phyloP scores from a whole-genome alignment of 2,888 invertebrate species.

The Agrochola lychnidis region DNA sequence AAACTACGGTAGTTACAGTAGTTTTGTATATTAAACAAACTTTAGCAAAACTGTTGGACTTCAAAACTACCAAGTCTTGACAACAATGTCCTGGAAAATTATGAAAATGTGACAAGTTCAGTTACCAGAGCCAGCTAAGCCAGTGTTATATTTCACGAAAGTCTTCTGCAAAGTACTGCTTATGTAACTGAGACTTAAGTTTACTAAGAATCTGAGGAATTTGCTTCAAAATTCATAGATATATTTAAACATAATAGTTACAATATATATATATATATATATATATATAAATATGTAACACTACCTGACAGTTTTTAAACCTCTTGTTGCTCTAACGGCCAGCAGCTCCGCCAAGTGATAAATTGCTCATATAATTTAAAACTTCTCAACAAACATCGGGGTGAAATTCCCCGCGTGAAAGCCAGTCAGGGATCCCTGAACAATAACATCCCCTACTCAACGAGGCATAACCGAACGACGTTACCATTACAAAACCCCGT shows the following conservation, averaged over 20 bases:
- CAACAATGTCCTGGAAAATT: constrained; percentile 38
- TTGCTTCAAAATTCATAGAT: not conserved
- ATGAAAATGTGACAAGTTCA: constrained; percentile 27
- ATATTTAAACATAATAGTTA: not conserved
- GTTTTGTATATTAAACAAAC: constrained; percentile 19
- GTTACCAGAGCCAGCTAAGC: constrained; percentile 13
- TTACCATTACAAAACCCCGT: constrained; percentile 83
- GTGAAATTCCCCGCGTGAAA: constrained; percentile 68
- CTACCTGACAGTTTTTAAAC: constrained; percentile 32
- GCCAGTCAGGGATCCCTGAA: constrained; percentile 69
- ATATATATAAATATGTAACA: constrained; percentile 17
- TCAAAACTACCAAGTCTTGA: constrained; percentile 34
- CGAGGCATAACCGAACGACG: constrained; percentile 87
- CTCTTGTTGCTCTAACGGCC: constrained; percentile 46
- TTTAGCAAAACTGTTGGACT: constrained; percentile 28
- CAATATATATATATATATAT: not conserved
- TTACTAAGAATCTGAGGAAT: not conserved
- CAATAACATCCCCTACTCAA: constrained; percentile 81
- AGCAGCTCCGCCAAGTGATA: constrained; percentile 57
- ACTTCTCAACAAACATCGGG: constrained; percentile 67
- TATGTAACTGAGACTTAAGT: not conserved
- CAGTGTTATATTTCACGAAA: constrained; percentile 23
- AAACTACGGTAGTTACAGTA: constrained; percentile 23
- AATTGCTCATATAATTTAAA: constrained; percentile 68
- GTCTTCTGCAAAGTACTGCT: constrained; percentile 3